Base-by-base conservation (phyloP, 2,888 invertebrate genomes). In the Drosophila eohydei region DNA sequence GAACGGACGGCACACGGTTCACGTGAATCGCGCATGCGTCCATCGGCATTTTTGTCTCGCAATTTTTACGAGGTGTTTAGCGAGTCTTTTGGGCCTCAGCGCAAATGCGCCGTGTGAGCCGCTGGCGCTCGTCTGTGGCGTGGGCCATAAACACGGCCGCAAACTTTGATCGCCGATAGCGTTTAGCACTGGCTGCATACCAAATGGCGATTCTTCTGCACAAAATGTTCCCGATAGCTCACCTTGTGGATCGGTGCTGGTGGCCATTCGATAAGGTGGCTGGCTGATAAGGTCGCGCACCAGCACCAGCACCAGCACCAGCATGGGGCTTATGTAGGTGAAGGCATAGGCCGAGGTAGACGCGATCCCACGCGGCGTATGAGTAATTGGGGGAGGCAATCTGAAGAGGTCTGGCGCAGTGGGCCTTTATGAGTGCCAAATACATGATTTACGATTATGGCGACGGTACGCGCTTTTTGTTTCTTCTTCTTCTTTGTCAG, bases 21-120 rank as follows among this genome's bases (percentile, higher is more conserved):
- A 83, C 88, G 88, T 83, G 80, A 82, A 76, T 67, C 61, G 85
- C 66, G 76, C 80, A 79, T 76, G 76, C 80, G 76, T 71, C 62
- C 67, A 55, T 51, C 54, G 44, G 60, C 62, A 46, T 63, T 62
- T 73, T 34, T 51, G 66, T 57, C 66, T 72, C 56, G 48, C 54
- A 40, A 16, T 43, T 81, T 81, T 78, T 68, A 68, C 74, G 70
- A 65, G 32, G 7, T 55, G 26, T 51, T 64, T 55, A 63, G 40
- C 60, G 21, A 51, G n/a, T 41, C 44, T 28, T 40, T 44, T 40
- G 8, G 14, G 8, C 57, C 21, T 36, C 9, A 51, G 26, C 41
- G 12, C 26, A 52, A 14, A 11, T 16, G 50, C 16, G 11, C 21
- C 16, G 40, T 41, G 28, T 21, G 21, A 21, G 21, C 21, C 21